Conservation (phyloP, 2,797 vertebrate genomes). For the Coreius guichenoti region DNA sequence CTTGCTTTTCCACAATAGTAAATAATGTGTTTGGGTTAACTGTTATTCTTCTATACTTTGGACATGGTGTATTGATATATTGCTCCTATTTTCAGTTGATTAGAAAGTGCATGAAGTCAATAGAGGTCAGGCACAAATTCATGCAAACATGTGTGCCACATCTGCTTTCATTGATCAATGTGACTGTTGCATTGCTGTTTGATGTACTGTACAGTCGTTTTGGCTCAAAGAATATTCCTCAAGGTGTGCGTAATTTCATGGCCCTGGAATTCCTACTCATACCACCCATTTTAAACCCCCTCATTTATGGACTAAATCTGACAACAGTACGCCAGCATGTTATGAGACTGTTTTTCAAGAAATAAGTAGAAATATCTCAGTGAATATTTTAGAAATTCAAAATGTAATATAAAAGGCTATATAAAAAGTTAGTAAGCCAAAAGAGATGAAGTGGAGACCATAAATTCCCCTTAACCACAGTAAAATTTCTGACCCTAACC, state of each 20-base stretch:
- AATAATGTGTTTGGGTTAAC: conserved; percentile 57
- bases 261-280: conserved; percentile 56
- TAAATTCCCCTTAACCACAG: neutral
- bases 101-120: conserved; percentile 48
- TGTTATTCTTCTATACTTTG: conserved; percentile 45
- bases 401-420: no score
- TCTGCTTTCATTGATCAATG: conserved; percentile 51
- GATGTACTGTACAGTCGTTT: conserved; percentile 57
- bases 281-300: conserved; percentile 59
- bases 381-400: neutral
- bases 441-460: neutral
- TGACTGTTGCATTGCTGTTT: conserved; percentile 56
- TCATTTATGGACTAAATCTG: conserved; percentile 60
- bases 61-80: conserved; percentile 57
- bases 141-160: conserved; percentile 63
- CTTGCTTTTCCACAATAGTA: conserved; percentile 57
- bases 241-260: conserved; percentile 54
- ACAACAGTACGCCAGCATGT: conserved; percentile 46
- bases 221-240: conserved; percentile 44
- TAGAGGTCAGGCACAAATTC: conserved; percentile 52
- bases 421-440: neutral
- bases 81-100: conserved; percentile 56
- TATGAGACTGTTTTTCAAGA: conserved; percentile 8
- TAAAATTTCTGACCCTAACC: neutral
- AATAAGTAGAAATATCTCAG: conserved; percentile 6